Evolutionary conservation across 1,140 invertebrate genomes (phyloP).

Genomic region (Temnothorax longispinosus): DNA sequence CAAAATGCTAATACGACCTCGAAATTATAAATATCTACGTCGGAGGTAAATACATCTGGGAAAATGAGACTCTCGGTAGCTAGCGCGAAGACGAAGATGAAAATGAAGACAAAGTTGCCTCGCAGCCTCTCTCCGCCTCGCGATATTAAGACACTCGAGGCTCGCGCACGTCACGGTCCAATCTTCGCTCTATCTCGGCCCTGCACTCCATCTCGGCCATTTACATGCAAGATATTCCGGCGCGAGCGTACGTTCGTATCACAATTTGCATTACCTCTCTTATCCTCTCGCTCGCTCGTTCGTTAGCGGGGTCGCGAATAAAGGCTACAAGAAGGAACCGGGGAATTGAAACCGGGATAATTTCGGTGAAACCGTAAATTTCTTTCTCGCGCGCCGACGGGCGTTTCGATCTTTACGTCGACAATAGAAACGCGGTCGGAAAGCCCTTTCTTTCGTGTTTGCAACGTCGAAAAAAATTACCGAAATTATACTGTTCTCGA

Average conservation of each 20-base stretch:
- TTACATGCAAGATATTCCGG: constrained; percentile 52
- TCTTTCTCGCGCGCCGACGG: neutral
- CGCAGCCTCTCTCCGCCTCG: constrained; percentile 23
- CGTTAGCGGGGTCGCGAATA: constrained; percentile 36
- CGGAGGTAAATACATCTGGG: constrained; percentile 42
- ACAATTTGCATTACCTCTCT: constrained; percentile 46
- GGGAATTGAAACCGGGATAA: constrained; percentile 23
- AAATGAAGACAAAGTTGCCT: constrained; percentile 58
- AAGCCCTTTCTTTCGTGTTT: neutral
- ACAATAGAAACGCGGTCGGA: neutral
- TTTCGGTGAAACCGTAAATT: neutral
- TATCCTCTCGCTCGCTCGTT: constrained; percentile 12
- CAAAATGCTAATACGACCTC: constrained; percentile 9
- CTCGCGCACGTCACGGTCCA: constrained; percentile 50
- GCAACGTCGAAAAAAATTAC: neutral
- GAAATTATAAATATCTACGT: constrained; percentile 46
- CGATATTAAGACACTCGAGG: constrained; percentile 58
- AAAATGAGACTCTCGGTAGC: constrained; percentile 31
- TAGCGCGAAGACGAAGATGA: constrained; percentile 56
- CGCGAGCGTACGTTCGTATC: constrained; percentile 48
- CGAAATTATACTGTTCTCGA: neutral
- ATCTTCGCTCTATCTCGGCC: constrained; percentile 50
- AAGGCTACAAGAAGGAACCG: neutral
- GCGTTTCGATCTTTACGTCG: neutral
- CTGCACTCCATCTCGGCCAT: constrained; percentile 53